Percentiles rank a stretch among this genome's conserved stretches.
Evolutionary conservation across 2,888 invertebrate genomes (phyloP).

Genomic region (Hedychridium roseum): DNA sequence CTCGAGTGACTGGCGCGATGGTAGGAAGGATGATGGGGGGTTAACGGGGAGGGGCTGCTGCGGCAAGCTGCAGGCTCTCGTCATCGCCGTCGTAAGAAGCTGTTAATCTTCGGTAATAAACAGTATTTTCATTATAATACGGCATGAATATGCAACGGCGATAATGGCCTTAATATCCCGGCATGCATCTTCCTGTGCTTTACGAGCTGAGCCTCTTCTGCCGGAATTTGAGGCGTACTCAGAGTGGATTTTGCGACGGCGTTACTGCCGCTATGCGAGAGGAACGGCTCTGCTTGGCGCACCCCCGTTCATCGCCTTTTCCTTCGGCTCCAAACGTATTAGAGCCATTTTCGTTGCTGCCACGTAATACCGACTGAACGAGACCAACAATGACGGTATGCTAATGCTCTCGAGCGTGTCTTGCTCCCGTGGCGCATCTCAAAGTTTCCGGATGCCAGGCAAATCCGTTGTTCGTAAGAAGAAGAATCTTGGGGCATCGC

Average conservation of each 20-base stretch:
- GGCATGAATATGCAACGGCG: slow-evolving; percentile 64
- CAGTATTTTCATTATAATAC: slow-evolving; percentile 65
- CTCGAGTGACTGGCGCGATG: no score
- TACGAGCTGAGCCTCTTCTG: slow-evolving; percentile 62
- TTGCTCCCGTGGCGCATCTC: no score
- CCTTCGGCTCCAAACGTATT: slow-evolving; percentile 30
- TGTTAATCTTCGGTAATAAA: slow-evolving; percentile 65
- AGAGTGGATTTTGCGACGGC: slow-evolving; percentile 55
- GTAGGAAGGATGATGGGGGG: no score
- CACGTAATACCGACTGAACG: slow-evolving; percentile 18
- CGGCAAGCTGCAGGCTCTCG: slow-evolving; percentile 1
- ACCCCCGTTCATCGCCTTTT: background rate
- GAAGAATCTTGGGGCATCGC: slow-evolving; percentile 26
- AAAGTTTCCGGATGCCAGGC: no score
- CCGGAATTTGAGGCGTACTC: slow-evolving; percentile 61
- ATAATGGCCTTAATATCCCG: slow-evolving; percentile 64
- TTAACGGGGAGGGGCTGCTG: background rate
- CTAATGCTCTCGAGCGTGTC: no score
- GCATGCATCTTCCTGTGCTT: slow-evolving; percentile 64
- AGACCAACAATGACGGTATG: no score
- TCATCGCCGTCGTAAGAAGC: slow-evolving; percentile 60
- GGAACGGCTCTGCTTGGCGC: slow-evolving; percentile 9
- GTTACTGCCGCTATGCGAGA: slow-evolving; percentile 38
- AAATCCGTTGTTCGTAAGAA: no score
- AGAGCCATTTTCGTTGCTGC: slow-evolving; percentile 17